Conservation (phyloP, 2,888 invertebrate genomes). For the Leptinotarsa haldemani region DNA sequence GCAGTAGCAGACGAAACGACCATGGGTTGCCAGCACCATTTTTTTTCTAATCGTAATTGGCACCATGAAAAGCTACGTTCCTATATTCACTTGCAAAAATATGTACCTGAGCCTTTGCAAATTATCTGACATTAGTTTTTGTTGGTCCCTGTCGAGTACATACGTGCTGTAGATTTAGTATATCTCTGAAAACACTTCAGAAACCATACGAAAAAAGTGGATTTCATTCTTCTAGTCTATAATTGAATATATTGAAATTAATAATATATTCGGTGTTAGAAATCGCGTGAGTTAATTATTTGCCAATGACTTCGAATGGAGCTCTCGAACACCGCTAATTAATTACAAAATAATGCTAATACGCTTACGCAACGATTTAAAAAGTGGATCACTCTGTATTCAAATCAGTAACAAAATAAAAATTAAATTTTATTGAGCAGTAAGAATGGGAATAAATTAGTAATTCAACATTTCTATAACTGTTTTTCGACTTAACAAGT, state of each 20-base stretch:
- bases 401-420: neutral
- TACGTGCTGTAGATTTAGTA: neutral
- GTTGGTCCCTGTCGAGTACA: no score
- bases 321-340: constrained; percentile 10
- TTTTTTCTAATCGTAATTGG: no score
- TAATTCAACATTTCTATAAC: constrained; percentile 25
- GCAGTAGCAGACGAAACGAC: no score
- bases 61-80: no score
- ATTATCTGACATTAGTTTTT: no score
- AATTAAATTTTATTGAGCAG: constrained; percentile 24
- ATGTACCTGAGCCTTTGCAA: no score
- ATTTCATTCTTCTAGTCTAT: neutral
- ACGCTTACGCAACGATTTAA: neutral
- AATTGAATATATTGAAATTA: neutral
- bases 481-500: constrained; percentile 27
- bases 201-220: neutral
- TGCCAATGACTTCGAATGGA: neutral
- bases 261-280: neutral
- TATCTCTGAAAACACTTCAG: neutral
- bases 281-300: neutral
- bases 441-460: constrained; percentile 30
- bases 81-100: no score
- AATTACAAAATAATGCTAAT: constrained; percentile 15
- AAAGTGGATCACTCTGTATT: constrained; percentile 19
- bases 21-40: no score